Conservation (phyloP, 2,888 invertebrate species). For the Brachyopa scutellaris region DNA sequence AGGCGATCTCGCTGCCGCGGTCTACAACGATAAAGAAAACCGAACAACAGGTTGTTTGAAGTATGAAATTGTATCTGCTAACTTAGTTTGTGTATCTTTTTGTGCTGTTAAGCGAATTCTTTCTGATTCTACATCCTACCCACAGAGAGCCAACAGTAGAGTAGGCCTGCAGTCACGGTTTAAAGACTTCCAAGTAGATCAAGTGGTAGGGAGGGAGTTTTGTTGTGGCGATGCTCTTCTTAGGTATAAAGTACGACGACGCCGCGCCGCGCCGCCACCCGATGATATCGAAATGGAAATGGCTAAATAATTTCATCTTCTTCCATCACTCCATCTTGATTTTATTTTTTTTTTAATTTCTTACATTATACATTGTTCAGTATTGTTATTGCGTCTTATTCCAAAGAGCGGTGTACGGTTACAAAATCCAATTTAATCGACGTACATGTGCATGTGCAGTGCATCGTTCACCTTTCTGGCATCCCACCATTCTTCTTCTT, state of each 20-base stretch:
- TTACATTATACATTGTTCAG: slow-evolving; percentile 32
- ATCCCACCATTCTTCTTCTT: slow-evolving; percentile 35
- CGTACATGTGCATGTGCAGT: slow-evolving; percentile 17
- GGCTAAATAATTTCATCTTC: slow-evolving; percentile 63
- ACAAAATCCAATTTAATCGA: slow-evolving; percentile 63
- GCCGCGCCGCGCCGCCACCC: slow-evolving; percentile 40
- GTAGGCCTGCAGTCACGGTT: slow-evolving; percentile 41
- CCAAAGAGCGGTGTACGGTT: slow-evolving; percentile 67
- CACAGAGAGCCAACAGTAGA: neutral
- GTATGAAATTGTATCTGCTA: slow-evolving; percentile 55
- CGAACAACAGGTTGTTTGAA: slow-evolving; percentile 44
- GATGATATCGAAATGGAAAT: slow-evolving; percentile 63
- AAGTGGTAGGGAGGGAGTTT: slow-evolving; percentile 23
- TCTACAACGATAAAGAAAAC: neutral
- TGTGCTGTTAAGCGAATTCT: slow-evolving; percentile 29
- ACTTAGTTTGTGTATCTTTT: slow-evolving; percentile 38
- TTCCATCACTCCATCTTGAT: slow-evolving; percentile 24
- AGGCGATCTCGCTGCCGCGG: neutral
- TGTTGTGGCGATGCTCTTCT: slow-evolving; percentile 24
- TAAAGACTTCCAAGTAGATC: slow-evolving; percentile 52
- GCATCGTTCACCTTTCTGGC: slow-evolving; percentile 49
- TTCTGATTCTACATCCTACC: slow-evolving; percentile 30
- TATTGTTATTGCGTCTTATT: slow-evolving; percentile 60
- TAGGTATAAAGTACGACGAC: slow-evolving; percentile 46
- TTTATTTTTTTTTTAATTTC: neutral